A percentile compares a stretch with the other conserved stretches of the same genome.
phyloP scores from a whole-genome alignment of 92 coral and sea anemone species.

The Porites lobata region DNA sequence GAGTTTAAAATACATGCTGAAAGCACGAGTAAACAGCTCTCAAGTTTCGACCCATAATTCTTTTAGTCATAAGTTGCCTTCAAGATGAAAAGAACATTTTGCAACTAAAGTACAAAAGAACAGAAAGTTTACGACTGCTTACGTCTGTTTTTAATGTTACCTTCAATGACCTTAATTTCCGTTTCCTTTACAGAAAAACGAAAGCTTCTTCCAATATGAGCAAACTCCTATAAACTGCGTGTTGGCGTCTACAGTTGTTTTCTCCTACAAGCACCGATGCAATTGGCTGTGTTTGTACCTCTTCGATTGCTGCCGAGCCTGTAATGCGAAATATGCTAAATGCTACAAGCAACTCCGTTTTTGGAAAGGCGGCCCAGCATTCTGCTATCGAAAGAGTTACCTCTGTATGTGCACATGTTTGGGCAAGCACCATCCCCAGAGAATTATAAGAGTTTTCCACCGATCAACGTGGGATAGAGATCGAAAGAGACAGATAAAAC shows the following conservation, averaged over 20 bases:
- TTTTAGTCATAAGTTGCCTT: too few relatives aligned
- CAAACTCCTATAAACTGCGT: neutral
- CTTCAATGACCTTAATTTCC: too few relatives aligned
- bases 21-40: neutral
- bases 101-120: neutral
- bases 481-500: neutral
- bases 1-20: neutral
- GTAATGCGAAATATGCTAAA: neutral
- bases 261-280: neutral
- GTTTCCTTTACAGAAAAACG: neutral
- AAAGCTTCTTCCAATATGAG: neutral
- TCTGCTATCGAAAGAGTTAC: slow-evolving; percentile 4
- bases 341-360: neutral
- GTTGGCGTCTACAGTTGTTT: slow-evolving; percentile 15
- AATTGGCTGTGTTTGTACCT: neutral
- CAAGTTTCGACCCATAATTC: too few relatives aligned
- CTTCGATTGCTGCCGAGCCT: slow-evolving; percentile 27
- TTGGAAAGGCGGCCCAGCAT: slow-evolving; percentile 6
- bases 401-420: slow-evolving; percentile 8
- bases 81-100: neutral
- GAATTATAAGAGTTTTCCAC: neutral
- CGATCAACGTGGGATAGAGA: neutral
- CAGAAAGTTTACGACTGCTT: neutral
- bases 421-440: slow-evolving; percentile 10
- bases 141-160: neutral